phyloP scores from a whole-genome alignment of 2,113 vertebrate species.

The Nanger granti region DNA sequence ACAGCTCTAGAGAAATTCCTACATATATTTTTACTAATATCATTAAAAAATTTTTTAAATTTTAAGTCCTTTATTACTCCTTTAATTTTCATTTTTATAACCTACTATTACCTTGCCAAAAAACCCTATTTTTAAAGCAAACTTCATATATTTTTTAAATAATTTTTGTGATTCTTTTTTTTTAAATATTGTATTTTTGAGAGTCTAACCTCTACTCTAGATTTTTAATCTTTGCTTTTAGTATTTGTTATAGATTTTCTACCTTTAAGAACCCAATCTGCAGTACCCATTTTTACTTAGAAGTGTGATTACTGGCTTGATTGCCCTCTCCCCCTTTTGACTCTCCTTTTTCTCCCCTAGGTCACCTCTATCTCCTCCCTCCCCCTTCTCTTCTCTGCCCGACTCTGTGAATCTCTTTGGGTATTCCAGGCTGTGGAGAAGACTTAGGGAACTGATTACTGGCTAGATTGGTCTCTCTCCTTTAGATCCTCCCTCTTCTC shows the following conservation, averaged over 20 bases:
- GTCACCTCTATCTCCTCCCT: not conserved
- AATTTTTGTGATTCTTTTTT: not conserved
- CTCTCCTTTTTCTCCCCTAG: not conserved
- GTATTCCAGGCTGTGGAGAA: not conserved
- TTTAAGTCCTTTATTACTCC: not conserved
- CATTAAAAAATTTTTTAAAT: fast-evolving
- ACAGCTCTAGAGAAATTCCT: not conserved
- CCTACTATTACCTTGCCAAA: not conserved
- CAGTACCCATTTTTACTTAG: not conserved
- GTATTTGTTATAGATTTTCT: not conserved
- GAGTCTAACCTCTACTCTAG: not conserved
- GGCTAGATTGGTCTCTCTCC: not conserved
- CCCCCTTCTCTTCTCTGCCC: not conserved
- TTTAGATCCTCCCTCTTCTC: not conserved
- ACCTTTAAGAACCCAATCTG: not conserved
- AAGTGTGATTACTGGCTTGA: not conserved
- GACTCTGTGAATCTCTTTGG: not conserved
- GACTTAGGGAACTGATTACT: not conserved
- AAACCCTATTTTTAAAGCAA: not conserved
- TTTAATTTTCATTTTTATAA: not conserved
- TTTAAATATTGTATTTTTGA: not conserved
- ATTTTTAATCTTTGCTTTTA: not conserved
- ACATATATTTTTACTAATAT: not conserved
- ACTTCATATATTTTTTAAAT: not conserved
- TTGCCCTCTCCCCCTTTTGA: not conserved